Percentiles rank a stretch among this genome's conserved stretches.
Conservation (phyloP, 1,140 invertebrate genomes). For the Leucophenga varia region DNA sequence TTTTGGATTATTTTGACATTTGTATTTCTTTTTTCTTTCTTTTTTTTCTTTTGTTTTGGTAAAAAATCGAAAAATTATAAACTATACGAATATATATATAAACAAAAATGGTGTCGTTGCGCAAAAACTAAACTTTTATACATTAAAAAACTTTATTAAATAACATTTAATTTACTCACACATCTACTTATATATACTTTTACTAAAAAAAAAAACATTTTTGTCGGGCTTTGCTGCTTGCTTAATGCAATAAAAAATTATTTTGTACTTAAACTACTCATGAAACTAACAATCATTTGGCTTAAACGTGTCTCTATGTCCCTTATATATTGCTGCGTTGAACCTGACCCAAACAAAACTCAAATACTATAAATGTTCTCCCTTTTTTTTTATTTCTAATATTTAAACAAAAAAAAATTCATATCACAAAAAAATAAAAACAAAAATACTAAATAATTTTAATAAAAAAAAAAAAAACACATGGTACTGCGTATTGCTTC, state of each 20-base stretch:
- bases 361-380: conserved; percentile 17
- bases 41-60: conserved; percentile 43
- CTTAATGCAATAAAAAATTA: conserved; percentile 16
- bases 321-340: too few species aligned
- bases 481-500: conserved; percentile 49
- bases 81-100: conserved; percentile 21
- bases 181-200: conserved; percentile 23
- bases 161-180: conserved; percentile 25
- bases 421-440: too few species aligned
- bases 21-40: conserved; percentile 32
- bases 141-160: conserved; percentile 19
- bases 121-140: conserved; percentile 28
- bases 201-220: conserved; percentile 21
- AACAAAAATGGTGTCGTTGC: conserved; percentile 46
- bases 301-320: conserved; percentile 14
- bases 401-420: conserved; percentile 9
- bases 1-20: conserved; percentile 41
- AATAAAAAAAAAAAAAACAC: conserved; percentile 27
- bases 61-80: conserved; percentile 15
- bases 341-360: too few species aligned
- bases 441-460: too few species aligned
- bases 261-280: conserved; percentile 28
- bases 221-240: conserved; percentile 45
- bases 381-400: too few species aligned
- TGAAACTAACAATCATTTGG: conserved; percentile 22